phyloP scores from a whole-genome alignment of 2,113 vertebrate species.

The Nesoenas mayeri region DNA sequence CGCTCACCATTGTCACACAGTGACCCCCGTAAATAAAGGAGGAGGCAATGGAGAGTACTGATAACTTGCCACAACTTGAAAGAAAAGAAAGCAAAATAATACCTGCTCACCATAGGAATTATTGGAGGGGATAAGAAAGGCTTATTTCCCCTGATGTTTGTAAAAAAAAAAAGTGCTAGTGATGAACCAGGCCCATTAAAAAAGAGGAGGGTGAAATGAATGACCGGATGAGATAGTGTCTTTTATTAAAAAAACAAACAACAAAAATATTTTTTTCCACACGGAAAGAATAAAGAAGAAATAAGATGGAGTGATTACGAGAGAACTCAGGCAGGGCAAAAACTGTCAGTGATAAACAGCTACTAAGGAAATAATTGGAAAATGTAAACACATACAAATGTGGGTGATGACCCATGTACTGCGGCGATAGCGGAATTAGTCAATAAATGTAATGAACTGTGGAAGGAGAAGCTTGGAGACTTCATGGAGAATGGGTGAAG shows the following conservation, averaged over 20 bases:
- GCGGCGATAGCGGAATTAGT: background rate
- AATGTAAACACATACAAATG: background rate
- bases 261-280: background rate
- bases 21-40: background rate
- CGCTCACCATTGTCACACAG: background rate
- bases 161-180: constrained; percentile 16
- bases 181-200: constrained; percentile 5
- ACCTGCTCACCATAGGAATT: background rate
- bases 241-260: background rate
- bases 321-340: background rate
- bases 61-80: background rate
- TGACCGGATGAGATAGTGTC: background rate
- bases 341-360: constrained; percentile 29
- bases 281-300: constrained; percentile 13
- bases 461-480: background rate
- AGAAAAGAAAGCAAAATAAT: background rate
- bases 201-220: constrained; percentile 8
- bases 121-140: background rate
- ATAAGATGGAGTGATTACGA: background rate
- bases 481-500: background rate
- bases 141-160: constrained; percentile 46
- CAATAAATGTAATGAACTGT: constrained; percentile 1
- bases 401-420: background rate
- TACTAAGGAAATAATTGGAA: constrained; percentile 43
- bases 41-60: background rate